phyloP scores from a whole-genome alignment of 2,888 invertebrate genomes.

The Nephrotoma guestfalica region DNA sequence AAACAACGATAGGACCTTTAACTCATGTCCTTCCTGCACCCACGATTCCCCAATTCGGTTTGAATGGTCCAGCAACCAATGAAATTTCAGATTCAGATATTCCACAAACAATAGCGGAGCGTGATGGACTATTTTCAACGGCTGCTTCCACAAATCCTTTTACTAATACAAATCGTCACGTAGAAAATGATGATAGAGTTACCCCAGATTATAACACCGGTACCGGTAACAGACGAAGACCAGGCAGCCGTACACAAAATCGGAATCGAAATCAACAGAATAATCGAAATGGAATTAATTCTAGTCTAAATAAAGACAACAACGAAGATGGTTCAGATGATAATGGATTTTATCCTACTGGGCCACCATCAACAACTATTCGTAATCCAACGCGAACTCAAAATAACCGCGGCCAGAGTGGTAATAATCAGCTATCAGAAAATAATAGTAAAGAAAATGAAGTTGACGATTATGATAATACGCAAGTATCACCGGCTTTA shows the following conservation, averaged over 20 bases:
- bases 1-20: constrained; percentile 49
- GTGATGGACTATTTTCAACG: constrained; percentile 3
- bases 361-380: not conserved
- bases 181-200: not conserved
- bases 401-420: not conserved
- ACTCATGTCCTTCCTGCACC: constrained; percentile 28
- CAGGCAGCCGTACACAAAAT: not conserved
- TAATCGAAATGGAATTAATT: not conserved
- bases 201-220: not conserved
- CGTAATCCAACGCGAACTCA: not conserved
- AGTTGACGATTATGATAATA: not conserved
- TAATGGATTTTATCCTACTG: not conserved
- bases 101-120: constrained; percentile 1
- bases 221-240: not conserved
- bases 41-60: constrained; percentile 39
- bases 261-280: not conserved
- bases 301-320: not conserved
- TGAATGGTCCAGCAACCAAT: constrained; percentile 25
- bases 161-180: not conserved
- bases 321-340: not conserved
- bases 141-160: not conserved
- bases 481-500: not conserved
- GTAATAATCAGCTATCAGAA: not conserved
- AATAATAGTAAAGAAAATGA: not conserved
- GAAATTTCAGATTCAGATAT: constrained; percentile 20